Percentiles rank a stretch among this genome's conserved stretches.
Evolutionary conservation across 2,797 vertebrate genomes (phyloP).

Genomic region (Pseudochaenichthys georgianus): DNA sequence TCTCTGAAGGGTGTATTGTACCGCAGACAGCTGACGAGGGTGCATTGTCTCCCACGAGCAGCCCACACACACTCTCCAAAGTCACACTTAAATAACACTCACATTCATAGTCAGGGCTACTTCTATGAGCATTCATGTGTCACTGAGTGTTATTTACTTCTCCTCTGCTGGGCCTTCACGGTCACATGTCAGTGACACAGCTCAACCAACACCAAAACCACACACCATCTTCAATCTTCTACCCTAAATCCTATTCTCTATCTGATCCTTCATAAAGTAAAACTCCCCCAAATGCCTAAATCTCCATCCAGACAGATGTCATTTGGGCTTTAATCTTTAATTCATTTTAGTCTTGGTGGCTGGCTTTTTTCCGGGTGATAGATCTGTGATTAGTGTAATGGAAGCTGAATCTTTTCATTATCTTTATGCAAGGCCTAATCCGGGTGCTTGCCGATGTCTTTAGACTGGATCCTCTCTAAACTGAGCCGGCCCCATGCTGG

Average conservation of each 20-base stretch:
- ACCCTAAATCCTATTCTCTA: conserved; percentile 53
- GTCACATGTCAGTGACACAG: conserved; percentile 18
- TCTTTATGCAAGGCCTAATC: conserved; percentile 78
- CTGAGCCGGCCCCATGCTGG: conserved; percentile 67
- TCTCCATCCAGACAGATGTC: conserved; percentile 72
- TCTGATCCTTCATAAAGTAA: conserved; percentile 46
- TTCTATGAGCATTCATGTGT: conserved; percentile 43
- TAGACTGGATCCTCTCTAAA: conserved; percentile 68
- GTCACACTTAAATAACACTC: conserved; percentile 45
- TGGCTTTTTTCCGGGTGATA: conserved; percentile 69
- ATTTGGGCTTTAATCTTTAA: conserved; percentile 72
- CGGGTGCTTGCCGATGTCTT: conserved; percentile 65
- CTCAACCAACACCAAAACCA: conserved; percentile 39
- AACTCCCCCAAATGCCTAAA: conserved; percentile 59
- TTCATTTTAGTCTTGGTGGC: conserved; percentile 65
- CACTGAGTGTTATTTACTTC: conserved; percentile 38
- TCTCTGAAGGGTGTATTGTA: conserved; percentile 59
- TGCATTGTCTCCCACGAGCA: conserved; percentile 31
- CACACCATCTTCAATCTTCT: conserved; percentile 53
- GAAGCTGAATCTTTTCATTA: conserved; percentile 77
- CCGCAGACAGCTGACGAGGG: conserved; percentile 60
- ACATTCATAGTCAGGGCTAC: conserved; percentile 13
- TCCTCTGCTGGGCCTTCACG: conserved; percentile 8
- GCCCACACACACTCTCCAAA: conserved; percentile 23
- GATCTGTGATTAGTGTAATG: conserved; percentile 75